Evolutionary conservation across 2,888 invertebrate species (phyloP).

Genomic region (Cyclophora punctaria): DNA sequence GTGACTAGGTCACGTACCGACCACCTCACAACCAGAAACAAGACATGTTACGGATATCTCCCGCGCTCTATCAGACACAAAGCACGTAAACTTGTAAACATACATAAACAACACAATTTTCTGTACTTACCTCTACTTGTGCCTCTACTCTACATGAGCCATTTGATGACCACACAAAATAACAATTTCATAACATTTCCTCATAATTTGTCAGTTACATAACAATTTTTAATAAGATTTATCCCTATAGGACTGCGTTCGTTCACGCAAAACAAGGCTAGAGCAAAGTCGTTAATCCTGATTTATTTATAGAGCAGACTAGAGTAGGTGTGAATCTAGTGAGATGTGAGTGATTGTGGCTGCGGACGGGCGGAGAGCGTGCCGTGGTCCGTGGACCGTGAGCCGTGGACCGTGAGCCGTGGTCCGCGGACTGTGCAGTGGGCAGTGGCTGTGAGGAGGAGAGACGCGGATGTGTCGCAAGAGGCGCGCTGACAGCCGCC

Average conservation of each 20-base stretch:
- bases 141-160: too few relatives aligned
- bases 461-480: conserved; percentile 48
- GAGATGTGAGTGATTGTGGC: conserved; percentile 1
- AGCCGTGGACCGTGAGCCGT: conserved; percentile 6
- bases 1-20: conserved; percentile 60
- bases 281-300: neutral
- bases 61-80: too few relatives aligned
- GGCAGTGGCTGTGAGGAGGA: conserved; percentile 1
- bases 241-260: too few relatives aligned
- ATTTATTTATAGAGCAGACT: conserved; percentile 6
- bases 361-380: conserved; percentile 5
- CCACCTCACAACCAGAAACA: conserved; percentile 29
- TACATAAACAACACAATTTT: too few relatives aligned
- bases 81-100: too few relatives aligned
- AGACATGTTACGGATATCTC: too few relatives aligned
- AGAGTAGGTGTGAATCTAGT: neutral
- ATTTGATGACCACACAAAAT: too few relatives aligned
- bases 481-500: conserved; percentile 31
- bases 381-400: conserved; percentile 15
- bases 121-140: too few relatives aligned
- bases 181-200: too few relatives aligned
- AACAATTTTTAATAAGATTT: conserved; percentile 2
- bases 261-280: too few relatives aligned
- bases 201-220: too few relatives aligned
- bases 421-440: neutral